Percentiles rank a stretch among this genome's conserved stretches.
phyloP scores from a whole-genome alignment of 2,888 invertebrate genomes.

The Psylliodes chrysocephalus region DNA sequence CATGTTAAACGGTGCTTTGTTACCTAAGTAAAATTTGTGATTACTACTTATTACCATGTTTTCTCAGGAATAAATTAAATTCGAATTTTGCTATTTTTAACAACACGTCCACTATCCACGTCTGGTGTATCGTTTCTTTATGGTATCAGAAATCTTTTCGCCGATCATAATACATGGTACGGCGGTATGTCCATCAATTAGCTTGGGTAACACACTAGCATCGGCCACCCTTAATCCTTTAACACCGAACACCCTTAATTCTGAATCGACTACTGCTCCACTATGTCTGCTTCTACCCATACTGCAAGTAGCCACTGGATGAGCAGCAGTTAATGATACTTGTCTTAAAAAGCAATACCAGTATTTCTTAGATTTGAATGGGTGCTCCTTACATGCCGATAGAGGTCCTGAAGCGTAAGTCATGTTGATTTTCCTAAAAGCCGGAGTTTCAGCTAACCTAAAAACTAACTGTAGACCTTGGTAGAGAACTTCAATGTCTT shows the following conservation, averaged over 20 bases:
- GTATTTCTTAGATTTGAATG: constrained; percentile 71
- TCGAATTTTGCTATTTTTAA: too few relatives aligned
- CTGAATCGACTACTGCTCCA: constrained; percentile 71
- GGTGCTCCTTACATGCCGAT: constrained; percentile 62
- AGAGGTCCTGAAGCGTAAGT: constrained; percentile 51
- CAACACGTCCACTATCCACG: too few relatives aligned
- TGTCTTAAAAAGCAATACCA: constrained; percentile 72
- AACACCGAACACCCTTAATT: constrained; percentile 71
- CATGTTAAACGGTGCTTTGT: too few relatives aligned
- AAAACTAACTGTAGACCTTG: constrained; percentile 64
- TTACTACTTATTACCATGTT: too few relatives aligned
- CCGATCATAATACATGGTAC: constrained; percentile 76
- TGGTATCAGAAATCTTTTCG: constrained; percentile 74
- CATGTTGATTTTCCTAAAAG: constrained; percentile 66
- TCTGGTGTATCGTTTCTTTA: too few relatives aligned
- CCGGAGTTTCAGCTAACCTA: constrained; percentile 64
- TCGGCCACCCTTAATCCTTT: constrained; percentile 68
- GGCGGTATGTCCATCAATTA: constrained; percentile 73
- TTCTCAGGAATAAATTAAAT: too few relatives aligned
- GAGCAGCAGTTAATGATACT: constrained; percentile 63
- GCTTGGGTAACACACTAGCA: constrained; percentile 72
- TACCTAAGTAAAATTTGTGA: too few relatives aligned
- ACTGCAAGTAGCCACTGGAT: constrained; percentile 74
- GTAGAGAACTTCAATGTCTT: constrained; percentile 66
- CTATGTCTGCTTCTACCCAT: constrained; percentile 73